phyloP scores from a whole-genome alignment of 1,140 invertebrate genomes.

The Drosophila ironensis region DNA sequence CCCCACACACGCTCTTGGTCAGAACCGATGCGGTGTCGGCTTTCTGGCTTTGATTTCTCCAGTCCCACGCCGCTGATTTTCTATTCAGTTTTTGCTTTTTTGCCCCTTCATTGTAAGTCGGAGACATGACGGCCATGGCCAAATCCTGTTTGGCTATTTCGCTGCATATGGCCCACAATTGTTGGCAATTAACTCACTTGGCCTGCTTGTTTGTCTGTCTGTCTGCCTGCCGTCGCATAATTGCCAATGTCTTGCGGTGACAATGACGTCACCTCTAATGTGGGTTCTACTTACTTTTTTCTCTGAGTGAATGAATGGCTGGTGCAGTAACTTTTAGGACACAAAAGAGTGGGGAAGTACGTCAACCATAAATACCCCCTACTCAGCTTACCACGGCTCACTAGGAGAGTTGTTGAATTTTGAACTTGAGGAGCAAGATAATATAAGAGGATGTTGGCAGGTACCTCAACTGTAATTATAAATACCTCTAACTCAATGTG shows the following conservation, averaged over 20 bases:
- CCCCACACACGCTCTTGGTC: constrained; percentile 44
- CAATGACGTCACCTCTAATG: constrained; percentile 1
- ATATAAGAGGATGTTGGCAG: too few species aligned
- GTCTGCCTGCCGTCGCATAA: constrained; percentile 4
- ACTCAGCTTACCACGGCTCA: too few species aligned
- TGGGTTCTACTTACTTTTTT: too few species aligned
- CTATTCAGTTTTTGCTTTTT: neutral
- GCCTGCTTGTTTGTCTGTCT: neutral
- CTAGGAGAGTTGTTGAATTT: too few species aligned
- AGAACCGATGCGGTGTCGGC: constrained; percentile 52
- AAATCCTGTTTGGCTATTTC: constrained; percentile 37
- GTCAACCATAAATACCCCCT: too few species aligned
- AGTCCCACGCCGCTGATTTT: constrained; percentile 23
- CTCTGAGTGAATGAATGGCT: too few species aligned
- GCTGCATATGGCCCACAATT: constrained; percentile 41
- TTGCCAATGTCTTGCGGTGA: constrained; percentile 5
- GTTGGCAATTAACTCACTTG: constrained; percentile 26
- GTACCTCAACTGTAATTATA: too few species aligned
- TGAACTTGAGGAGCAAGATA: too few species aligned
- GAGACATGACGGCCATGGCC: constrained; percentile 33
- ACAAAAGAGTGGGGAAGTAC: too few species aligned
- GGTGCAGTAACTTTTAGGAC: too few species aligned
- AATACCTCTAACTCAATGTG: too few species aligned
- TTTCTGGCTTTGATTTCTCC: constrained; percentile 41
- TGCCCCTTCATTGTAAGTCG: too few species aligned